Evolutionary conservation across 1,140 invertebrate species (phyloP).

Genomic region (Drosophila pachea): DNA sequence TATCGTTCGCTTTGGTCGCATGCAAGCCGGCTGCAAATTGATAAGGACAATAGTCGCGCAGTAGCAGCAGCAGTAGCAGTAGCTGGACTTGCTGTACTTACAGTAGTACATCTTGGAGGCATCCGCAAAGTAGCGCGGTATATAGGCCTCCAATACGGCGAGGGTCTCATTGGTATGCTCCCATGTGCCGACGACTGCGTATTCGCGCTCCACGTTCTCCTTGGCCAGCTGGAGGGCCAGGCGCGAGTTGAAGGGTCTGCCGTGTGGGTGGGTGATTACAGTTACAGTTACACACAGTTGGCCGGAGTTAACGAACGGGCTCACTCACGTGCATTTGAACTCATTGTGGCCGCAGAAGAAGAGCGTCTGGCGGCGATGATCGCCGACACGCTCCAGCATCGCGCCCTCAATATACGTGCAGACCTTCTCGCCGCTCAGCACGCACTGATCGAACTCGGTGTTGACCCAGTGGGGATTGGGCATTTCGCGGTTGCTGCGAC

Average conservation of each 20-base stretch:
- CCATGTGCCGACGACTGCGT: constrained; percentile 91
- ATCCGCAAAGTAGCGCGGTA: constrained; percentile 89
- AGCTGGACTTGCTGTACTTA: constrained; percentile 79
- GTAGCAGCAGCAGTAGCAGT: not conserved
- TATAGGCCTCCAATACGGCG: constrained; percentile 89
- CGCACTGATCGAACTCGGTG: constrained; percentile 88
- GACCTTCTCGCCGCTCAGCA: constrained; percentile 88
- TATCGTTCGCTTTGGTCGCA: constrained; percentile 44
- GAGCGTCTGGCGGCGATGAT: constrained; percentile 85
- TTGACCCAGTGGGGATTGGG: constrained; percentile 92
- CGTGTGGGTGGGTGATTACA: constrained; percentile 48
- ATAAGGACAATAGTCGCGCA: not conserved
- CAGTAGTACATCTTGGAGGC: constrained; percentile 88
- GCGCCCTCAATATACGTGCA: constrained; percentile 89
- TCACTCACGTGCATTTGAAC: constrained; percentile 72
- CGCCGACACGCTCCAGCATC: constrained; percentile 89
- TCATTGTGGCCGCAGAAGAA: constrained; percentile 93
- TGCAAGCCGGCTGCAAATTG: constrained; percentile 80
- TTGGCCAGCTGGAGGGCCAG: constrained; percentile 90
- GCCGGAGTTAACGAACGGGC: too few relatives aligned
- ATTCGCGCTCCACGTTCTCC: constrained; percentile 89
- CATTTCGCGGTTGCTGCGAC: constrained; percentile 85
- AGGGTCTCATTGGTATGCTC: constrained; percentile 92
- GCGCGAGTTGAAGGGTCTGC: constrained; percentile 89
- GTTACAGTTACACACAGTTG: too few relatives aligned